Percentiles rank a stretch among this genome's conserved stretches.
Evolutionary conservation across 2,797 vertebrate species (phyloP).

Genomic region (Betta splendens): DNA sequence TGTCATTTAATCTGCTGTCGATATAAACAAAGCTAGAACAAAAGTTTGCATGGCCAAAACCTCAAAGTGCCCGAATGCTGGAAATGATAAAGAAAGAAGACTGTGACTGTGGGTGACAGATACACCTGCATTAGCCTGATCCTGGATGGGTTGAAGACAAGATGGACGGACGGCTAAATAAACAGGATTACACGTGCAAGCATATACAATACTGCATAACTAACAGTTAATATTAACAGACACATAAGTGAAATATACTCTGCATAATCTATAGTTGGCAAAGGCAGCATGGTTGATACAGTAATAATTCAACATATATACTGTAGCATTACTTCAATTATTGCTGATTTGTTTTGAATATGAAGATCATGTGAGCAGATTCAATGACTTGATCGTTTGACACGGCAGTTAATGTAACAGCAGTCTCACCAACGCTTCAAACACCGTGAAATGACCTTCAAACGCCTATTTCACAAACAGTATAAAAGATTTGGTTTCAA

Average conservation of each 20-base stretch:
- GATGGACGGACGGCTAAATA: background rate
- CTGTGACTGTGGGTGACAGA: background rate
- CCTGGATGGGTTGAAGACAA: background rate
- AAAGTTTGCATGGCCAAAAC: background rate
- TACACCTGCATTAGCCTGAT: background rate
- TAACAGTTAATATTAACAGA: conserved; percentile 18
- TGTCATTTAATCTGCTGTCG: conserved; percentile 8
- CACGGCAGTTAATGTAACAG: conserved; percentile 5
- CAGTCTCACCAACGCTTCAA: background rate
- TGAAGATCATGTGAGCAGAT: background rate
- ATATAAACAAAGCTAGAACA: conserved; percentile 7
- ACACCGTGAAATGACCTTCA: background rate
- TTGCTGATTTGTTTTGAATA: conserved; percentile 24
- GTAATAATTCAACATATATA: conserved; percentile 8
- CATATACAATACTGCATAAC: conserved; percentile 37
- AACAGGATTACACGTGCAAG: conserved; percentile 2
- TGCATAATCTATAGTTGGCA: conserved; percentile 15
- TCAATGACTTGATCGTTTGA: background rate
- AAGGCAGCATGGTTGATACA: conserved; percentile 46
- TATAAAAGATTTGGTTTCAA: background rate
- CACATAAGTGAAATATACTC: conserved; percentile 26
- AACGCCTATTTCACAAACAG: background rate
- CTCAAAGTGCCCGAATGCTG: too few species aligned
- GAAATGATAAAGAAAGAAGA: conserved; percentile 2
- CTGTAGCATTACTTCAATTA: conserved; percentile 7